Conservation (phyloP, 1,140 invertebrate genomes). For the Euwallacea similis region DNA sequence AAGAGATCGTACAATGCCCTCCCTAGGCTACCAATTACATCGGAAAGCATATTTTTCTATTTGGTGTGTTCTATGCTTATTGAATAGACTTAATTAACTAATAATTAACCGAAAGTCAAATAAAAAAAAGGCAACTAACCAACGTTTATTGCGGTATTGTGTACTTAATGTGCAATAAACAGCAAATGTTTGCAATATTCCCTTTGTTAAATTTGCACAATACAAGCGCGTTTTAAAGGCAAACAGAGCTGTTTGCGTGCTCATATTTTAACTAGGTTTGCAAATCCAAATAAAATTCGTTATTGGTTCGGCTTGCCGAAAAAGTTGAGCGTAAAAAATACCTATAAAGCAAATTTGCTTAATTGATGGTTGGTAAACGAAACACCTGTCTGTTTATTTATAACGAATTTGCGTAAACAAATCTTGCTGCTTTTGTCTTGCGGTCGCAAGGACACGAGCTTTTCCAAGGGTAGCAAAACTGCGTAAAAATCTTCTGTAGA, state of each 20-base stretch:
- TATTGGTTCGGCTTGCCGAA: slow-evolving; percentile 7
- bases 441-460: too few relatives aligned
- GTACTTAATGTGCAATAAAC: slow-evolving; percentile 1
- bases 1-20: too few relatives aligned
- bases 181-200: slow-evolving; percentile 15
- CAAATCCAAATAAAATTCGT: slow-evolving; percentile 13
- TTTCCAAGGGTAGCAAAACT: too few relatives aligned
- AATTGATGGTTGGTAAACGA: not conserved
- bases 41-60: too few relatives aligned
- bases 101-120: not conserved
- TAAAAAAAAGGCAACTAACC: not conserved
- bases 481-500: too few relatives aligned
- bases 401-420: not conserved
- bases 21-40: too few relatives aligned
- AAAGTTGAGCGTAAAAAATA: not conserved
- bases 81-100: not conserved
- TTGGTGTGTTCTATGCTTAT: too few relatives aligned
- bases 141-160: not conserved
- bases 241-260: slow-evolving; percentile 10
- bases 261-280: slow-evolving; percentile 7
- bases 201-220: slow-evolving; percentile 14
- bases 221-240: slow-evolving; percentile 1
- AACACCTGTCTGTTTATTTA: slow-evolving; percentile 6
- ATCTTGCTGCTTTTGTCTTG: too few relatives aligned
- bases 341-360: slow-evolving; percentile 4